Base-by-base conservation (phyloP, 2,113 vertebrate species). In the Mionectes macconnelli region DNA sequence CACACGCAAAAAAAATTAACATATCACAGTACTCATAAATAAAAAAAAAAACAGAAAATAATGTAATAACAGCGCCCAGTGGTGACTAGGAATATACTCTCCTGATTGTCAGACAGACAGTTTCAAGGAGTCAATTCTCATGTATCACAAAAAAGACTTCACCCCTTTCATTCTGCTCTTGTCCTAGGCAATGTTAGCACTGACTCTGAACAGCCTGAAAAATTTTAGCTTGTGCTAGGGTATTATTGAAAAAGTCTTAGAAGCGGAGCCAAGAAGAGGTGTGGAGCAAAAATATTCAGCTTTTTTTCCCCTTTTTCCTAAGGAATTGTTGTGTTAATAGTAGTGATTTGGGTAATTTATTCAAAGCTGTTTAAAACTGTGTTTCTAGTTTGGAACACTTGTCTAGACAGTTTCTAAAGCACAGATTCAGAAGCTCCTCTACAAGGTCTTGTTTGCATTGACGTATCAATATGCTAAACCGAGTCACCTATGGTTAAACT, bases 121-220 rank as follows among this genome's bases (percentile, higher is more conserved):
- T 57, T 23, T 56, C 17, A 4, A 27, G 14, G 47, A 80, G 10
- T 4, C 8, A 44, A 4, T 53, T 66, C 53, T 79, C 6, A 45
- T 4, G 6, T 28, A 9, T 59, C 24, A 24, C 21, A 11, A 0
- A 2, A 49, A 23, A 40, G 3, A 45, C 24, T 77, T 21, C 4
- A 63, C 4, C 8, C 8, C 0, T 3, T 14, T 40, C 0, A 1
- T 64, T 80, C n/a, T 50, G 24, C 35, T 59, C 16, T 23, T 73
- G 8, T 44, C 12, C 10, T 37, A 1, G 5, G 6, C 6, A n/a
- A 16, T 63, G 19, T 45, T 49, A 67, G 8, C 4, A 30, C 28
- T 50, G 52, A 7, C 19, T 86, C 13, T 77, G 19, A 74, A 67
- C 2, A 57, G 17, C 10, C 21, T 70, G 39, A 70, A 64, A 35